Percentiles rank a stretch among this genome's conserved stretches.
These are phyloP conservation scores for Epinotia nisella DNA, from an alignment of 2,888 invertebrate species.

Conservation along the genomic window DNA sequence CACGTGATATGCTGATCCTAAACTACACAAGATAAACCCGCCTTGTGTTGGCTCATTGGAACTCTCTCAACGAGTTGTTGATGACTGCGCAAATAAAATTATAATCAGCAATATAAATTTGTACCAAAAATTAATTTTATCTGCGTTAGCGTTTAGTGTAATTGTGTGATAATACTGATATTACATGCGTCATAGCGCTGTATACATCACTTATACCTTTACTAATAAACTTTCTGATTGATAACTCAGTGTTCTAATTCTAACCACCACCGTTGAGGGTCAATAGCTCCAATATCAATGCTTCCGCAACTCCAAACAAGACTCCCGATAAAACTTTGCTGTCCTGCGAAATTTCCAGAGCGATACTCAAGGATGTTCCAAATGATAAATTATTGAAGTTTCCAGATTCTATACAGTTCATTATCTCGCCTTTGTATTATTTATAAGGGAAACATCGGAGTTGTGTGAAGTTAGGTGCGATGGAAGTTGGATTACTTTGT, in stretches of 20 bases:
- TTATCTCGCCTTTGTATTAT: constrained; percentile 60
- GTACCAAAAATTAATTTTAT: too few relatives aligned
- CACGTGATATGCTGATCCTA: too few relatives aligned
- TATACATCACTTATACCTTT: neutral
- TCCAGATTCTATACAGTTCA: constrained; percentile 68
- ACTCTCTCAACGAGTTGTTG: too few relatives aligned
- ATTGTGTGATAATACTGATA: too few relatives aligned
- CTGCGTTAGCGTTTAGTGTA: too few relatives aligned
- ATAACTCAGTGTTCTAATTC: neutral
- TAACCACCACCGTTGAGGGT: neutral
- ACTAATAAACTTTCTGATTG: constrained; percentile 9
- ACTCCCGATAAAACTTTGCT: constrained; percentile 59
- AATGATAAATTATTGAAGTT: constrained; percentile 79
- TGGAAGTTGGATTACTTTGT: constrained; percentile 32
- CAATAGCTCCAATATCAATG: constrained; percentile 25
- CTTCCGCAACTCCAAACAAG: constrained; percentile 42
- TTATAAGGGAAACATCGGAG: constrained; percentile 47
- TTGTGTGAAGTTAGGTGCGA: constrained; percentile 33
- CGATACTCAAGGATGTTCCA: constrained; percentile 61
- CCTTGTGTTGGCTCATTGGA: too few relatives aligned
- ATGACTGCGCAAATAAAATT: too few relatives aligned
- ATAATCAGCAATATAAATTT: too few relatives aligned
- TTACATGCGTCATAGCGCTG: neutral
- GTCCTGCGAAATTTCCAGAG: constrained; percentile 63
- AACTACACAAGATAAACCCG: too few relatives aligned